phyloP scores from a whole-genome alignment of 2,797 vertebrate genomes.

The Pogoniulus pusillus region DNA sequence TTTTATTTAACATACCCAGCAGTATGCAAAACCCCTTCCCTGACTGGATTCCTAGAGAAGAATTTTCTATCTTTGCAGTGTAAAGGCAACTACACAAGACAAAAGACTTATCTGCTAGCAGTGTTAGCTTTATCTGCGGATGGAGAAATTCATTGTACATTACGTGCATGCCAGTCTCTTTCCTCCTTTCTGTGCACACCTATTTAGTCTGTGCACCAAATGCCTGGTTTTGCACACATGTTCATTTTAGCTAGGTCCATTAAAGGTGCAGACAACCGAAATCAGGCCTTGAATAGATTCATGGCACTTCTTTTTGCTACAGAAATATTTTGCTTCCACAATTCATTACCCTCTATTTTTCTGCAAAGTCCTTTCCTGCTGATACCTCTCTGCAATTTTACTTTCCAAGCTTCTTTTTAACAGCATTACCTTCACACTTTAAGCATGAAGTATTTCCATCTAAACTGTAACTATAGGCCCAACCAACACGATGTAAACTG shows the following conservation, averaged over 20 bases:
- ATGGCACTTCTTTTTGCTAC: background rate
- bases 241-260: background rate
- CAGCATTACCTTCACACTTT: background rate
- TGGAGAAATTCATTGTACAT: background rate
- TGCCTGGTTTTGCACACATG: background rate
- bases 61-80: background rate
- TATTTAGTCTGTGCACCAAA: background rate
- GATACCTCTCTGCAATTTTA: background rate
- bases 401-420: background rate
- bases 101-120: background rate
- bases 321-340: background rate
- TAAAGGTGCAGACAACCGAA: background rate
- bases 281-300: background rate
- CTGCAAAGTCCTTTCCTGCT: background rate
- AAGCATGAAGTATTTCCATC: background rate
- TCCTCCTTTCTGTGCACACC: background rate
- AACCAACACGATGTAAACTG: background rate
- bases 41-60: background rate
- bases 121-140: accelerated
- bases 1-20: background rate
- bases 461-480: background rate
- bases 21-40: background rate
- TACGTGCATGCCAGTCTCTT: background rate
- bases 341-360: background rate
- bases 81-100: background rate